A percentile compares a stretch with the other conserved stretches of the same genome.
These are phyloP conservation scores for Nemotelus nigrinus DNA, from an alignment of 2,888 invertebrate species.

Conservation along the genomic window DNA sequence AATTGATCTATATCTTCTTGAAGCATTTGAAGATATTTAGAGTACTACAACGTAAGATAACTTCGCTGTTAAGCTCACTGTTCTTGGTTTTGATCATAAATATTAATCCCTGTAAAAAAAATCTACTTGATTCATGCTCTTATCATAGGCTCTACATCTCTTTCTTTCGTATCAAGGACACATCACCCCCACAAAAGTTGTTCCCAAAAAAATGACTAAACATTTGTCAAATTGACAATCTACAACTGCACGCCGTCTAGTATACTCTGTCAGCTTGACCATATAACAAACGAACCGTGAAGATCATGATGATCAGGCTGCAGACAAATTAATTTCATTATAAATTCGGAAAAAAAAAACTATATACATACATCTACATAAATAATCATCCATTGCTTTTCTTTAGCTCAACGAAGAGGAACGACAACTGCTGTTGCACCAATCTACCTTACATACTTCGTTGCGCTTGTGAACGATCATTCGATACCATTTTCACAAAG, in stretches of 20 bases:
- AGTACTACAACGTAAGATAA: too few species aligned
- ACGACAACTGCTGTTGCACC: not conserved
- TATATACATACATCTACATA: not conserved
- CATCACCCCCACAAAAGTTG: too few species aligned
- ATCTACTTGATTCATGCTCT: too few species aligned
- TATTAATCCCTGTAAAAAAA: too few species aligned
- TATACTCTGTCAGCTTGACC: not conserved
- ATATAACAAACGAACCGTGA: conserved; percentile 33
- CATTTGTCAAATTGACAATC: conserved; percentile 3
- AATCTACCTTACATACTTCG: not conserved
- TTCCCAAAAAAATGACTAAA: not conserved
- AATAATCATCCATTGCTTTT: too few species aligned
- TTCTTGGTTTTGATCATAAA: too few species aligned
- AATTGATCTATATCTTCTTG: too few species aligned
- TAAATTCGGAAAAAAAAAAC: conserved; percentile 36
- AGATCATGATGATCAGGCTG: conserved; percentile 29
- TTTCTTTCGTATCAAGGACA: too few species aligned
- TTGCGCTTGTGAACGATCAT: not conserved
- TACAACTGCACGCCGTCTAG: not conserved
- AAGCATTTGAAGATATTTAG: too few species aligned
- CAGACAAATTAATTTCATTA: conserved; percentile 50
- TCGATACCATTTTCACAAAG: too few species aligned
- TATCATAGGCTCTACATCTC: too few species aligned
- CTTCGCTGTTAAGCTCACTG: too few species aligned
- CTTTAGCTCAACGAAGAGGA: not conserved